Percentiles rank a stretch among this genome's conserved stretches.
Conservation (phyloP, 2,888 invertebrate genomes). For the Smittia sp. region DNA sequence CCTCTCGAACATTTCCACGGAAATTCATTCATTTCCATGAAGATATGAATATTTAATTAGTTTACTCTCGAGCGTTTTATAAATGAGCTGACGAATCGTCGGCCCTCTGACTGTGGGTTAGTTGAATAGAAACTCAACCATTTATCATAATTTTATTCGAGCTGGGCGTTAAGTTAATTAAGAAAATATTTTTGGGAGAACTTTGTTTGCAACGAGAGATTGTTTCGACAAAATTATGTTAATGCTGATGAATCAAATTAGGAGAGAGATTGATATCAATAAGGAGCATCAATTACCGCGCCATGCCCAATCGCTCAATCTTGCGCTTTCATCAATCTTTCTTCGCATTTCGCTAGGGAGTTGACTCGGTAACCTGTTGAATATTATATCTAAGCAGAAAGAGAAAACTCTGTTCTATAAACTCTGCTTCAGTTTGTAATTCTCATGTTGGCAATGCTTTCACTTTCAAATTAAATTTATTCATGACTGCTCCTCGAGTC, state of each 20-base stretch:
- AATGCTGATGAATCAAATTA: not conserved
- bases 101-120: not conserved
- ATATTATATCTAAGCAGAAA: too few species aligned
- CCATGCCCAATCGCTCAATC: too few species aligned
- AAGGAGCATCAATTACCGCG: not conserved
- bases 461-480: too few species aligned
- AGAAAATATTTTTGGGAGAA: not conserved
- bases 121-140: not conserved
- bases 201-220: not conserved
- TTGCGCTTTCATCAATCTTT: too few species aligned
- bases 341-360: too few species aligned
- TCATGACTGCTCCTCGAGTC: too few species aligned
- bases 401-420: too few species aligned
- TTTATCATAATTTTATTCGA: conserved; percentile 1
- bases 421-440: too few species aligned
- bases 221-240: too few species aligned
- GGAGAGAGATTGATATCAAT: not conserved
- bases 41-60: conserved; percentile 11
- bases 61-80: not conserved
- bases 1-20: not conserved
- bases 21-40: not conserved
- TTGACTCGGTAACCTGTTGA: too few species aligned
- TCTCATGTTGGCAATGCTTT: too few species aligned
- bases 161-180: not conserved
- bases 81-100: not conserved